Evolutionary conservation across 2,888 invertebrate genomes (phyloP).

Genomic region (Synanthedon vespiformis): DNA sequence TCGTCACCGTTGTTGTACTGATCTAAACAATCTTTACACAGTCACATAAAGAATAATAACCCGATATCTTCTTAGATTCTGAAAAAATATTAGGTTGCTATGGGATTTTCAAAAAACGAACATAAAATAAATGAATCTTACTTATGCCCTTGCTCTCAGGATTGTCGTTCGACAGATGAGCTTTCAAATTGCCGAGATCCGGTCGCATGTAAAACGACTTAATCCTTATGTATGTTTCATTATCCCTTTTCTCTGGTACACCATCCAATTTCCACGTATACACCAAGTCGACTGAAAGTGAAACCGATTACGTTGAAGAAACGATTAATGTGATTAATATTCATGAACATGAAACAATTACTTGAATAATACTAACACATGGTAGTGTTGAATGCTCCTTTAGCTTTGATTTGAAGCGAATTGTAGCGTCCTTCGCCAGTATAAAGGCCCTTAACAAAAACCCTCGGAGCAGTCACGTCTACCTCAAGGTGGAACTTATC

Average conservation of each 20-base stretch:
- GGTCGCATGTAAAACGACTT: slow-evolving; percentile 73
- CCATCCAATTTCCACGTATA: slow-evolving; percentile 71
- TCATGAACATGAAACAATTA: not conserved
- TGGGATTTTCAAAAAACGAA: no score
- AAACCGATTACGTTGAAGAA: not conserved
- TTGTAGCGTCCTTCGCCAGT: slow-evolving; percentile 74
- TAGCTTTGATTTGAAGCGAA: slow-evolving; percentile 70
- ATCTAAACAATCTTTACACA: no score
- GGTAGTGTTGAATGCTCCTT: slow-evolving; percentile 68
- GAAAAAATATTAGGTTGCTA: no score
- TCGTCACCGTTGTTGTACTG: no score
- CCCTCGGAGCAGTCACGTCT: slow-evolving; percentile 66
- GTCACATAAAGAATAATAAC: no score
- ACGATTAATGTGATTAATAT: not conserved
- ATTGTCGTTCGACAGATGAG: slow-evolving; percentile 73
- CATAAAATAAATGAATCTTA: slow-evolving; percentile 44
- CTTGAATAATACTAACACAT: slow-evolving; percentile 62
- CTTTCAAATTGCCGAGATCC: slow-evolving; percentile 72
- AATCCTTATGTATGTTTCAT: slow-evolving; percentile 67
- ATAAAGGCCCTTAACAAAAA: slow-evolving; percentile 70
- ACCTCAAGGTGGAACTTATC: slow-evolving; percentile 70
- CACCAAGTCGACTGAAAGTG: slow-evolving; percentile 62
- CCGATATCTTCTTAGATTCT: no score
- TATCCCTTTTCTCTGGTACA: slow-evolving; percentile 64
- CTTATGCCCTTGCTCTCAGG: slow-evolving; percentile 65